Evolutionary conservation across 2,888 invertebrate genomes (phyloP).

Genomic region (Nomada ferruginata): DNA sequence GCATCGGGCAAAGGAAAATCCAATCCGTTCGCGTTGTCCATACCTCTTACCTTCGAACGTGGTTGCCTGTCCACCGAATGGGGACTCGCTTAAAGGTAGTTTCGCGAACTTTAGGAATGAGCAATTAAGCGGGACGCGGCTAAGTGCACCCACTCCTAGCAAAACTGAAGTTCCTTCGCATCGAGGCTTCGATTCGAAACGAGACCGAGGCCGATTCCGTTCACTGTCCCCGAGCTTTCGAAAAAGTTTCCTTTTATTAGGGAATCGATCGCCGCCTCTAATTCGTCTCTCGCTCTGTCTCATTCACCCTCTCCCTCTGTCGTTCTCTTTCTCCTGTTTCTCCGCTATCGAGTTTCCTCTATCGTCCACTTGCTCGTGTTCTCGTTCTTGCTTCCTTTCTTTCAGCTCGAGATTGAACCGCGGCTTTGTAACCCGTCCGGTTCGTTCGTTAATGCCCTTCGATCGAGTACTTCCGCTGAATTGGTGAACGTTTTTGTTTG

Average conservation of each 20-base stretch:
- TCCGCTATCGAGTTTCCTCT: not conserved
- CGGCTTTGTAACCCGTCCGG: conserved; percentile 32
- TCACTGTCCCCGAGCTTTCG: conserved; percentile 37
- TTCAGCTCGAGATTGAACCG: conserved; percentile 12
- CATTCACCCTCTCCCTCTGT: not conserved
- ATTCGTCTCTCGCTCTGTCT: not conserved
- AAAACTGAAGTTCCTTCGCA: conserved; percentile 54
- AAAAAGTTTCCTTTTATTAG: conserved; percentile 47
- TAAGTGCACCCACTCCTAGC: conserved; percentile 61
- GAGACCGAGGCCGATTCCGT: conserved; percentile 38
- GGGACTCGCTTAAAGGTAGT: conserved; percentile 68
- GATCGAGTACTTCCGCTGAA: conserved; percentile 25
- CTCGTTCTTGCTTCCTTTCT: not conserved
- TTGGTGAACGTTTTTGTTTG: conserved; percentile 28
- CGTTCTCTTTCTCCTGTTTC: not conserved
- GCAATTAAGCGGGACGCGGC: conserved; percentile 72
- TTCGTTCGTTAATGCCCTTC: conserved; percentile 39
- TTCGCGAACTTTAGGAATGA: conserved; percentile 72
- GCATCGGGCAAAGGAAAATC: conserved; percentile 66
- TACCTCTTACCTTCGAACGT: not conserved
- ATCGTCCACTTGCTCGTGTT: not conserved
- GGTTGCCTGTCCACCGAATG: conserved; percentile 41
- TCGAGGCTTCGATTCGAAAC: conserved; percentile 48
- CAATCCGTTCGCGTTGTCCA: conserved; percentile 4
- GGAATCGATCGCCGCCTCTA: conserved; percentile 3